Conservation (phyloP, 2,888 invertebrate species). For the Drosophila seclusa region DNA sequence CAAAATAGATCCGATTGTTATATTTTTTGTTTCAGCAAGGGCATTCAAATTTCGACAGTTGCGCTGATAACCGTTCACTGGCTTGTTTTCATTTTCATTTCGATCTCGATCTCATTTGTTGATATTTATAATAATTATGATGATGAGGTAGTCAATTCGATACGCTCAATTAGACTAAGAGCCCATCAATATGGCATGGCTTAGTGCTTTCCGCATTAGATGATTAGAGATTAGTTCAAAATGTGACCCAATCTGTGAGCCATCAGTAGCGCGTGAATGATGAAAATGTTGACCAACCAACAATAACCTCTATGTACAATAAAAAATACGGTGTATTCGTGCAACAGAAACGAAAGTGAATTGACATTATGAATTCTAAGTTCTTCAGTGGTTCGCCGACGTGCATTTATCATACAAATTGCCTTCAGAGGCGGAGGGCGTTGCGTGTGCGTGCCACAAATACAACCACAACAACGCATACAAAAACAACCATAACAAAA, state of each 20-base stretch:
- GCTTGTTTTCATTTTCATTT: conserved; percentile 29
- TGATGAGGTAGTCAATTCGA: conserved; percentile 39
- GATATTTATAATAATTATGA: conserved; percentile 15
- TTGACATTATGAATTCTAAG: conserved; percentile 70
- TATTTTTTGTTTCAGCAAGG: not conserved
- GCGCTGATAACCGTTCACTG: not conserved
- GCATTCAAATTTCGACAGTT: conserved; percentile 13
- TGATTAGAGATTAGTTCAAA: conserved; percentile 24
- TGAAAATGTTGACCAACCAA: not conserved
- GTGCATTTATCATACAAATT: conserved; percentile 50
- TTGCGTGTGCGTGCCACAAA: conserved; percentile 43
- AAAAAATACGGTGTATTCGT: conserved; percentile 3
- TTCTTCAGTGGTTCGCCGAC: conserved; percentile 17
- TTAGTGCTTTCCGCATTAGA: conserved; percentile 38
- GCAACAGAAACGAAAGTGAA: conserved; percentile 59
- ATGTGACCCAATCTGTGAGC: conserved; percentile 7
- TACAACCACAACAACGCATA: not conserved
- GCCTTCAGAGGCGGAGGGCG: conserved; percentile 32
- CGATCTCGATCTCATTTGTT: conserved; percentile 35
- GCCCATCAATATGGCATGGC: conserved; percentile 45
- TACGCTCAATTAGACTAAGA: conserved; percentile 75
- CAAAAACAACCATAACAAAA: conserved; percentile 8
- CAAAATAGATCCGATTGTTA: not conserved
- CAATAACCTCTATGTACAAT: not conserved
- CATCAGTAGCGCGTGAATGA: conserved; percentile 16